Evolutionary conservation across 2,113 vertebrate species (phyloP).

Genomic region (Hystrix cristata): DNA sequence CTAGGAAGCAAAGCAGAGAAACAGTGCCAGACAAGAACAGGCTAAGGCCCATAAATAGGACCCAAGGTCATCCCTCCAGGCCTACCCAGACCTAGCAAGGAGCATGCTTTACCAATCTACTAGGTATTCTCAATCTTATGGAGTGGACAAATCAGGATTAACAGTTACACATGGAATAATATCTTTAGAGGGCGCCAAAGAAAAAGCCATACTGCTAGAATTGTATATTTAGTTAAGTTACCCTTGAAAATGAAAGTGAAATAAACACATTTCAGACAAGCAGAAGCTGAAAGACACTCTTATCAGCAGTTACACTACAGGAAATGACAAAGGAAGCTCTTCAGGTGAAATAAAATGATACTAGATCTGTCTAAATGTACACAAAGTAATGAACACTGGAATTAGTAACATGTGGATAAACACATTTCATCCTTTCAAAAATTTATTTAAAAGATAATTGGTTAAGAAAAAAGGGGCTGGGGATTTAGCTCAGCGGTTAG

Average conservation of each 20-base stretch:
- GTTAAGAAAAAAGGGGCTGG: neutral
- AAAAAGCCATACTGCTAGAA: neutral
- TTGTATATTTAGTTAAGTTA: neutral
- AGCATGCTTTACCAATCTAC: neutral
- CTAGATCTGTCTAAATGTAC: neutral
- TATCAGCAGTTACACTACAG: neutral
- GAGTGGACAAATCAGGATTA: neutral
- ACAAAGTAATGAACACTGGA: neutral
- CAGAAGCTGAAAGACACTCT: neutral
- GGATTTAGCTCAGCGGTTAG: no score
- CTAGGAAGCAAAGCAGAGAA: neutral
- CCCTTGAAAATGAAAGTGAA: neutral
- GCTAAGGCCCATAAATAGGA: neutral
- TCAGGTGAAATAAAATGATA: neutral
- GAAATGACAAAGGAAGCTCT: neutral
- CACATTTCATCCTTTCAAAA: neutral
- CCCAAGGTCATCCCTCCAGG: neutral
- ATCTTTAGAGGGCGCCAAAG: neutral
- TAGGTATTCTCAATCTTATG: neutral
- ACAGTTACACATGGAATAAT: neutral
- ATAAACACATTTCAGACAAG: neutral
- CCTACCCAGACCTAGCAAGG: neutral
- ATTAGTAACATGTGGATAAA: neutral
- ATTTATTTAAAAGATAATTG: neutral
- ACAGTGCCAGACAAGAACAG: neutral